Evolutionary conservation across 53 echinoderm and acorn worm genomes (phyloP), one percentile per base, ranked within the genome.

Genomic region (Pentamera pediparva): DNA sequence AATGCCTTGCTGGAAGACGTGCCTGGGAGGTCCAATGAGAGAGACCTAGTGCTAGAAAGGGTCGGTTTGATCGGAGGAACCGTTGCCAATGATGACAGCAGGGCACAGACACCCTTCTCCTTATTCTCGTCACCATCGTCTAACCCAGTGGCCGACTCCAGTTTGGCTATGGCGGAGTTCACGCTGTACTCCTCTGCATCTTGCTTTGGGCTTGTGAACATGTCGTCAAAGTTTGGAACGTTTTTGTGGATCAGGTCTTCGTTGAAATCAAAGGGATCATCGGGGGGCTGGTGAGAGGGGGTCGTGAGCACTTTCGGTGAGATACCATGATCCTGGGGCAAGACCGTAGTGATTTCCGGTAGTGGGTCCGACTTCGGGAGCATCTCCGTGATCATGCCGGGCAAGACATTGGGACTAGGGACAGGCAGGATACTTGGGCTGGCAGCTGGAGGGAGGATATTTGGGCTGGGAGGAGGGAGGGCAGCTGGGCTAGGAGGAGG

Each of bases 201-300:
- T 32, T 31, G 48, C 32, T 70, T 70, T 32, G 49, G n/a, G 47
- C 51, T 70, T 6, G 40, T 13, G 15, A 70, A 70, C 71, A 70
- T 72, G 22, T 72, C 73, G 5, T 63, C 63, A 72, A 72, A 72
- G 37, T 72, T 54, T 72, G 73, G 73, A 24, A 72, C 53, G 36
- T 72, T 72, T 4, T 49, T 72, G 53, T 72, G 50, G 19, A 72
- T 72, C 0, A 57, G 28, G 45, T 67, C 67, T 37, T 72, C 73
- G 2, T 21, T 54, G 20, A 72, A 72, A 34, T 72, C 73, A 54
- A 72, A 72, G n/a, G 73, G 73, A 34, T 72, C 73, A 41, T 30
- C 45, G 18, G 43, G 39, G 30, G 29, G 38, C 45, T 67, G 67
- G 29, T 67, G 67, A 10, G 67, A 67, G 27, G 67, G 67, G 15